These are phyloP conservation scores for Dusona sp. DNA, from an alignment of 2,888 invertebrate genomes.

Conservation along the genomic window DNA sequence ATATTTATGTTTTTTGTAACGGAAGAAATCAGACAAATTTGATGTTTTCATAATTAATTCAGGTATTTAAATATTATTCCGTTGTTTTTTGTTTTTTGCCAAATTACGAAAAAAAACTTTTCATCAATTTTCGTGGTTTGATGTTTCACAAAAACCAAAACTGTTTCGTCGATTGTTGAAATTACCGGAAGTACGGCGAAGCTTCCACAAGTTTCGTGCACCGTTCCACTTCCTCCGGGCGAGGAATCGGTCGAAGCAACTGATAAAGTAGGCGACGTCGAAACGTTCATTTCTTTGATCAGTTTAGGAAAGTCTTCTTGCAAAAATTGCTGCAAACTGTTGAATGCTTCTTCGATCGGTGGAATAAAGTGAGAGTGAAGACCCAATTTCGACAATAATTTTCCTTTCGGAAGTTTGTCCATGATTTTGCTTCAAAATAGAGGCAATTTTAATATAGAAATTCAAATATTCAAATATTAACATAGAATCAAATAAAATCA, in stretches of 20 bases:
- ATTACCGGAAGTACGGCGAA: constrained; percentile 82
- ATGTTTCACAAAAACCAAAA: not conserved
- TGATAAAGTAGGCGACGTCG: constrained; percentile 72
- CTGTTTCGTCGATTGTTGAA: not conserved
- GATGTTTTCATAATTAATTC: too few species aligned
- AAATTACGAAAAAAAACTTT: not conserved
- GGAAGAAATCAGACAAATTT: too few species aligned
- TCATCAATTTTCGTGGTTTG: not conserved
- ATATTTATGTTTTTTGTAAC: too few species aligned
- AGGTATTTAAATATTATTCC: too few species aligned
- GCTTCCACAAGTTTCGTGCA: constrained; percentile 77
- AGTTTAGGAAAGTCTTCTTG: constrained; percentile 83
- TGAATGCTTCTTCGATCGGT: constrained; percentile 82
- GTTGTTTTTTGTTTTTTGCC: constrained; percentile 1
- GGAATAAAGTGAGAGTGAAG: constrained; percentile 81
- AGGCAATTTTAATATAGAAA: too few species aligned
- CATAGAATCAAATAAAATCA: not conserved
- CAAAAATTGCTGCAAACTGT: constrained; percentile 82
- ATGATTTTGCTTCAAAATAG: constrained; percentile 75
- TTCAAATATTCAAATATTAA: not conserved
- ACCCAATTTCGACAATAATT: constrained; percentile 78
- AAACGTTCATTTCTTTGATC: constrained; percentile 80
- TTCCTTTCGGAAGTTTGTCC: constrained; percentile 80
- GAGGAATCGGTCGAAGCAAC: constrained; percentile 65
- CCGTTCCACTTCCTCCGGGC: constrained; percentile 57